phyloP scores from a whole-genome alignment of 2,113 vertebrate genomes.

The Cyphomyrus plagiostoma region DNA sequence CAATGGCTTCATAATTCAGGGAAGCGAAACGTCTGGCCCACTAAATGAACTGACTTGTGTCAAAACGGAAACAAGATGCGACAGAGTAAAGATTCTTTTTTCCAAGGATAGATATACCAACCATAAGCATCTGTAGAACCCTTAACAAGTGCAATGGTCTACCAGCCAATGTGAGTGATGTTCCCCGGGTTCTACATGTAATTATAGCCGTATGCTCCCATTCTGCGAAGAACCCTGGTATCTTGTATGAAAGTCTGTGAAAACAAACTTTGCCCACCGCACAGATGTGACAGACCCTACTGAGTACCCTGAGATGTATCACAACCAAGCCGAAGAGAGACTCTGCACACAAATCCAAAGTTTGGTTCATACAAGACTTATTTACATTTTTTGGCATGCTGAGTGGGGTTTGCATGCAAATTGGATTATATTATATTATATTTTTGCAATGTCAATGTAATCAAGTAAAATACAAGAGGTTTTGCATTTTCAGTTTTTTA shows the following conservation, averaged over 20 bases:
- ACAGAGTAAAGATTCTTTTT: neutral
- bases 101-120: neutral
- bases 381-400: neutral
- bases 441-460: too few species aligned
- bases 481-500: too few species aligned
- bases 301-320: neutral
- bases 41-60: neutral
- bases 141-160: neutral
- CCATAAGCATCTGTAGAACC: neutral
- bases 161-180: neutral
- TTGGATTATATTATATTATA: neutral
- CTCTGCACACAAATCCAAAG: neutral
- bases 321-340: neutral
- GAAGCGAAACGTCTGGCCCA: neutral
- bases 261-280: neutral
- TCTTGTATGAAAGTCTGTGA: neutral
- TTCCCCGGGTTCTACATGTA: neutral
- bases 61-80: neutral
- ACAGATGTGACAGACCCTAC: neutral
- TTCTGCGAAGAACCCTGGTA: neutral
- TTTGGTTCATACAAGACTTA: neutral
- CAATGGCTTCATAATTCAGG: neutral
- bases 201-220: neutral
- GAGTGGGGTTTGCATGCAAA: neutral
- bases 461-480: too few species aligned